A percentile compares a stretch with the other conserved stretches of the same genome.
Evolutionary conservation across 2,797 vertebrate genomes (phyloP).

Genomic region (Melanotaenia pygmaea): DNA sequence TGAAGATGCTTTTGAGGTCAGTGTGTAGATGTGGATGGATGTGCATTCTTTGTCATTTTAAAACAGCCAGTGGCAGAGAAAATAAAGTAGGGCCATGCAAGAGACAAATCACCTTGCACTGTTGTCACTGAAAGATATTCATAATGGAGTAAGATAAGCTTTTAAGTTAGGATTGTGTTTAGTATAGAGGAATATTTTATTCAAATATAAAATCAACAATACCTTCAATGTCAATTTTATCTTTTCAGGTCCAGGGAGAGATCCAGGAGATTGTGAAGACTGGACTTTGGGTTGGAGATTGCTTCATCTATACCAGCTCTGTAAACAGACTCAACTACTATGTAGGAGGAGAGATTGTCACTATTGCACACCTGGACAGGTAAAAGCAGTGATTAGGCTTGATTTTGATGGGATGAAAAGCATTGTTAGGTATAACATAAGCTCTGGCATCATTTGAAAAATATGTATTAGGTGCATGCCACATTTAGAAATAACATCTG

Average conservation of each 20-base stretch:
- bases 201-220: neutral
- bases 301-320: conserved; percentile 99
- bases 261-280: conserved; percentile 99
- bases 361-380: conserved; percentile 98
- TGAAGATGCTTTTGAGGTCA: conserved; percentile 98
- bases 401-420: neutral
- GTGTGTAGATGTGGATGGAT: conserved; percentile 29
- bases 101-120: neutral
- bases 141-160: neutral
- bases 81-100: neutral
- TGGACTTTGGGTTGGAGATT: conserved; percentile 98
- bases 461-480: neutral
- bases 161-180: neutral
- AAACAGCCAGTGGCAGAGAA: neutral
- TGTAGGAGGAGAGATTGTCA: conserved; percentile 98
- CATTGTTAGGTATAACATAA: neutral
- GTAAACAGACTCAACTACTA: conserved; percentile 99
- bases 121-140: neutral
- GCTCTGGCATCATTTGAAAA: neutral
- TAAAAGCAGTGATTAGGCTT: conserved; percentile 52
- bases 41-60: neutral
- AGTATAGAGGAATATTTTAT: neutral
- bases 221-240: neutral
- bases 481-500: neutral
- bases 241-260: conserved; percentile 93